A percentile compares a stretch with the other conserved stretches of the same genome.
Evolutionary conservation across 2,888 invertebrate genomes (phyloP).

Genomic region (Drosophila ezoana): DNA sequence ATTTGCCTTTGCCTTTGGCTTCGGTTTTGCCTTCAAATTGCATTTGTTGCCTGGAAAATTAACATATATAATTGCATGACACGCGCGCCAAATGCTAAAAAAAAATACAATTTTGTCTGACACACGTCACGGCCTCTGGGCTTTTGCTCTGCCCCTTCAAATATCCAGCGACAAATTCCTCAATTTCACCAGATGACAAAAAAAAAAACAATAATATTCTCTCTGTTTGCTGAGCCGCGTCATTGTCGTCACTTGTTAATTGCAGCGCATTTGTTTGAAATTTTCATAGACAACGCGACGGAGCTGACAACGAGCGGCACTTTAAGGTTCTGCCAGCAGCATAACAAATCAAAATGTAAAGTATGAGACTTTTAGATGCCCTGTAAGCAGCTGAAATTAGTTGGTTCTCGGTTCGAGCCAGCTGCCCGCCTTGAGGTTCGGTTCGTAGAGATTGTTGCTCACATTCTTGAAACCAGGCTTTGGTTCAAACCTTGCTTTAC

Average conservation of each 20-base stretch:
- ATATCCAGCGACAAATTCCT: slow-evolving; percentile 24
- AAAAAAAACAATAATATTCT: slow-evolving; percentile 5
- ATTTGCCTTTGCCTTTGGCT: slow-evolving; percentile 9
- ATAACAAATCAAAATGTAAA: not conserved
- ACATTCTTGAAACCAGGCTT: too few relatives aligned
- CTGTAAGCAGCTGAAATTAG: not conserved
- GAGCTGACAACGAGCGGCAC: slow-evolving; percentile 15
- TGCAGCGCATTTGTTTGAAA: slow-evolving; percentile 28
- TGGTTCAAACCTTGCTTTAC: too few relatives aligned
- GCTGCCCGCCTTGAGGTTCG: too few relatives aligned
- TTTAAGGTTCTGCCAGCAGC: slow-evolving; percentile 27
- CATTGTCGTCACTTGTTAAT: slow-evolving; percentile 47
- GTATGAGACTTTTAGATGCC: not conserved
- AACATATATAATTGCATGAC: slow-evolving; percentile 59
- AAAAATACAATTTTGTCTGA: slow-evolving; percentile 40
- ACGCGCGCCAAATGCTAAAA: slow-evolving; percentile 42
- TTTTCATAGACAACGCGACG: slow-evolving; percentile 18
- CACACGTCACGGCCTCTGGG: slow-evolving; percentile 36
- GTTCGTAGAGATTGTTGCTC: too few relatives aligned
- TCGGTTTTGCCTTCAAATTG: slow-evolving; percentile 11
- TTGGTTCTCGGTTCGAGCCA: too few relatives aligned
- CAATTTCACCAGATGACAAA: slow-evolving; percentile 44
- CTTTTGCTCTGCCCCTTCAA: slow-evolving; percentile 15
- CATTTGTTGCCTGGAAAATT: slow-evolving; percentile 47
- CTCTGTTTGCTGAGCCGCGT: slow-evolving; percentile 14